A percentile compares a stretch with the other conserved stretches of the same genome.
These are phyloP conservation scores for Catotricha subobsoleta DNA, from an alignment of 2,888 invertebrate species.

Conservation along the genomic window DNA sequence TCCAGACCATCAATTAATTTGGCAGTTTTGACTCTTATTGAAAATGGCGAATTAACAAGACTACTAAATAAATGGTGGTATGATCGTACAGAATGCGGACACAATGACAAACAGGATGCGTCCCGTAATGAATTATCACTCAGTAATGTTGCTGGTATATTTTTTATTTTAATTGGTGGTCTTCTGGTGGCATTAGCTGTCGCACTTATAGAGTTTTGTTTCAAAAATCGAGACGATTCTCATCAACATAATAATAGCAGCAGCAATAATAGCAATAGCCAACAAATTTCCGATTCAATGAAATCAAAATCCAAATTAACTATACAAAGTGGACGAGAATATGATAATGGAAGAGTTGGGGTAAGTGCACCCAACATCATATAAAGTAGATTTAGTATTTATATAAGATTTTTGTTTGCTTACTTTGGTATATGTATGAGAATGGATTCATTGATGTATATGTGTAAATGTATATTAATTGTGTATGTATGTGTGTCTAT, in stretches of 20 bases:
- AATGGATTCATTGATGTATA: too few species aligned
- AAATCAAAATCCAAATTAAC: conserved; percentile 73
- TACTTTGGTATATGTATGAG: too few species aligned
- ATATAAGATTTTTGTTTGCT: too few species aligned
- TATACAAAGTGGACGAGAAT: conserved; percentile 53
- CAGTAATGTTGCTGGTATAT: conserved; percentile 97
- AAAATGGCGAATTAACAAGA: conserved; percentile 79
- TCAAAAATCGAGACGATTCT: conserved; percentile 74
- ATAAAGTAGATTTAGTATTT: too few species aligned
- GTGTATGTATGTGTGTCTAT: too few species aligned
- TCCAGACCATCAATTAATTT: conserved; percentile 80
- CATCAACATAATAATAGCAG: too few species aligned
- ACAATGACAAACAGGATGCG: conserved; percentile 53
- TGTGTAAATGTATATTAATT: too few species aligned
- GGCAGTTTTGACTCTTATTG: conserved; percentile 75
- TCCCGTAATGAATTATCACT: conserved; percentile 75
- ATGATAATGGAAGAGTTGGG: conserved; percentile 51
- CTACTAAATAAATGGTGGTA: conserved; percentile 95
- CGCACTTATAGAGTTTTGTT: conserved; percentile 88
- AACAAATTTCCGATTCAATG: conserved; percentile 48
- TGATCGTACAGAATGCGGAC: conserved; percentile 56
- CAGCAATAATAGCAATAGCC: too few species aligned
- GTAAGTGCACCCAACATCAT: too few species aligned
- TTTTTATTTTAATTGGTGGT: conserved; percentile 94
- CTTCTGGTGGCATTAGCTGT: conserved; percentile 77